Evolutionary conservation across 2,113 vertebrate species (phyloP), one percentile per base, ranked within the genome.

Genomic region (Gasterosteus nipponicus): DNA sequence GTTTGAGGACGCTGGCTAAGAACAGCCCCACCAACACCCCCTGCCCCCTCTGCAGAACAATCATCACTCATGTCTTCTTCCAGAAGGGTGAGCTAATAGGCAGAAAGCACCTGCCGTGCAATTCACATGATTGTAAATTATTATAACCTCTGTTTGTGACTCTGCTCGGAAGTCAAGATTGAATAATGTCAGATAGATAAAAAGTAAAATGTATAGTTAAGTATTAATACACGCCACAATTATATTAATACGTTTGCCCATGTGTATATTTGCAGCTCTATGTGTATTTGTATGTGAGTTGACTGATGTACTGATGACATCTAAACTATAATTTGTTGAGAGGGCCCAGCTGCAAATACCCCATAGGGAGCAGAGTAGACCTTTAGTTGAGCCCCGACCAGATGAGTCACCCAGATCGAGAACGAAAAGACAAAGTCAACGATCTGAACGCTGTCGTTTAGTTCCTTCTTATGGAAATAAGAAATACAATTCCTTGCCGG

Each of bases 1-100:
- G 97, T 89, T 93, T 99, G 87, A 95, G 98, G 84, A 98, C 95
- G 2, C 95, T 99, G 87, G 98, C 97, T 77, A 97, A 95, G 93
- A 96, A 96, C 92, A 96, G 95, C 84, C 95, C 97, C 49, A 82
- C 94, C 77, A 96, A 88, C 82, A 98, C 97, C 6, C 96, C 96
- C 39, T 99, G 98, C 88, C 98, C 98, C 0, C 92, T 99, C 71
- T 99, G 98, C 89, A 95, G 97, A 71, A 95, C 96, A 69, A 87
- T 93, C 89, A 97, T 99, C 92, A 92, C 96, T 56, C 95, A 96
- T 61, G 97, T 99, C 76, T 96, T 97, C 93, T 97, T 98, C 90
- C 98, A 99, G 90, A 92, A 95, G 94, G 98, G 97, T 99, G 93
- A 87, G 90, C 57, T 47, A 57, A 69, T 41, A 69, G 18, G 14